Conservation (phyloP, 2,113 vertebrate species). For the Megalops atlanticus region DNA sequence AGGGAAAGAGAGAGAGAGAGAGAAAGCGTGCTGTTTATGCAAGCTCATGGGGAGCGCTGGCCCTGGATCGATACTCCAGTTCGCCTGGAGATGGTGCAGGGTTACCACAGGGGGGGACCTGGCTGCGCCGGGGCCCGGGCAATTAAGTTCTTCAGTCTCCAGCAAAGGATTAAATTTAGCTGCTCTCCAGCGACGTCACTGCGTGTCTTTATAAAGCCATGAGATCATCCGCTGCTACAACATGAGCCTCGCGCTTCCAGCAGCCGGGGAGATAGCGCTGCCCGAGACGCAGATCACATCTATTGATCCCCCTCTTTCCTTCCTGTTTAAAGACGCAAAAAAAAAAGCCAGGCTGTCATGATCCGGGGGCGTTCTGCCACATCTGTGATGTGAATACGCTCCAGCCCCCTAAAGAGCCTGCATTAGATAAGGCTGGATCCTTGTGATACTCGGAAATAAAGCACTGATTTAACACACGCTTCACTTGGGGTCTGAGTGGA, state of each 20-base stretch:
- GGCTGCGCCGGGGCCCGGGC: slow-evolving; percentile 56
- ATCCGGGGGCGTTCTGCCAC: slow-evolving; percentile 51
- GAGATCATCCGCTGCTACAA: slow-evolving; percentile 74
- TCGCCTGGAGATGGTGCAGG: slow-evolving; percentile 60
- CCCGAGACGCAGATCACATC: slow-evolving; percentile 73
- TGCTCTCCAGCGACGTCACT: slow-evolving; percentile 64
- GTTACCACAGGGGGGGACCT: slow-evolving; percentile 58
- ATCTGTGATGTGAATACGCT: slow-evolving; percentile 66
- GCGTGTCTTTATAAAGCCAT: slow-evolving; percentile 75
- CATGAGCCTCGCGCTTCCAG: slow-evolving; percentile 62
- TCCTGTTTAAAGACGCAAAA: slow-evolving; percentile 60
- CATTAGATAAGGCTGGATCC: slow-evolving; percentile 52
- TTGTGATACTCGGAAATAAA: slow-evolving; percentile 2
- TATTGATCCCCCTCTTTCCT: slow-evolving; percentile 70
- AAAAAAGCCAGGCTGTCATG: slow-evolving; percentile 48
- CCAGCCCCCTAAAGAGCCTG: slow-evolving; percentile 57
- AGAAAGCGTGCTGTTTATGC: slow-evolving; percentile 31
- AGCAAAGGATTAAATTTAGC: slow-evolving; percentile 77
- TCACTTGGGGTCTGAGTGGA: slow-evolving; percentile 26
- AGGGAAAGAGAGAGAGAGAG: slow-evolving; percentile 23
- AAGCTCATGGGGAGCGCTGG: slow-evolving; percentile 46
- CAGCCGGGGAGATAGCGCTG: slow-evolving; percentile 61
- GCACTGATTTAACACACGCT: not conserved
- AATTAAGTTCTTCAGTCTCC: slow-evolving; percentile 71
- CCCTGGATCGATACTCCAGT: slow-evolving; percentile 64